Evolutionary conservation across 2,113 vertebrate species (phyloP), one percentile per base, ranked within the genome.

Genomic region (Theristicus caerulescens): DNA sequence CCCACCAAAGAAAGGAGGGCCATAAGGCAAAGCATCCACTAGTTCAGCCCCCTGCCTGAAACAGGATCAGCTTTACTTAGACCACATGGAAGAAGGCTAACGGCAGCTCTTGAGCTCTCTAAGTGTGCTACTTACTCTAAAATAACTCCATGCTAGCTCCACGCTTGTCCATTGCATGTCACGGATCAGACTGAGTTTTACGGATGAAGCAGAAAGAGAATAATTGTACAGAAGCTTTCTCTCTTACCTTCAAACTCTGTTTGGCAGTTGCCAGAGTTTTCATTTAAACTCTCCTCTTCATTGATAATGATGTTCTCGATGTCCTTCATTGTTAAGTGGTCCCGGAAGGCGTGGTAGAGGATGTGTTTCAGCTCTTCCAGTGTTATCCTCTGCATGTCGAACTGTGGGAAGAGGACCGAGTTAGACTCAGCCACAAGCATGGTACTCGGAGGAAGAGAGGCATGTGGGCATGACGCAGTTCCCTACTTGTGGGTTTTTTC

Each of bases 301-400:
- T 99, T 99, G 98, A 99, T 99, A 97, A 99, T 99, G 97, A 99
- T 99, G 98, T 99, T 99, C 97, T 99, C 99, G 0, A 99, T 99
- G 98, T 99, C 99, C 98, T 99, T 99, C 99, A 99, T 99, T 6
- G 99, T 99, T 77, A 99, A 96, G 96, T 99, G 99, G 97, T 99
- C 99, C 16, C 98, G 99, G 98, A 99, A 99, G 95, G 99, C 99
- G 3, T 99, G 99, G 97, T 99, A 99, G 70, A 99, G 98, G 96
- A 99, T 99, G 97, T 99, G 99, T 97, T 99, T 99, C 94, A 99
- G 97, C 97, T 99, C 99, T 78, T 99, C 99, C 98, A 99, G 97
- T 2, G 99, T 99, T 98, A 99, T 99, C 95, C 98, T 98, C 96
- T 99, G 99, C 99, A 99, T 99, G 98, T 99, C 99, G 2, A 99